These are phyloP conservation scores for Proisotoma minuta DNA, from an alignment of 2,888 invertebrate genomes.

Conservation along the genomic window DNA sequence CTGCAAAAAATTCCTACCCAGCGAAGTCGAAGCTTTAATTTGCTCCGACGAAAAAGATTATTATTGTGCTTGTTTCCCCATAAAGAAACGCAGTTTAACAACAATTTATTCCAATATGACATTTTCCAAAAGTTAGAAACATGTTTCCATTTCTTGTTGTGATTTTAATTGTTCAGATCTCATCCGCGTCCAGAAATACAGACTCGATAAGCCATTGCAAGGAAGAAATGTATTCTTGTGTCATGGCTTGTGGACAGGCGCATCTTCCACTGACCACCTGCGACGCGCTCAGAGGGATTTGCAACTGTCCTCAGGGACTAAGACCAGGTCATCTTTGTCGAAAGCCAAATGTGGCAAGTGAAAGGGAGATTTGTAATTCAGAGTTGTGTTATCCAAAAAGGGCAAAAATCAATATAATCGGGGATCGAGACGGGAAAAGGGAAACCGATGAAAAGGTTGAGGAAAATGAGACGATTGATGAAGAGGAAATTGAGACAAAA, in stretches of 20 bases:
- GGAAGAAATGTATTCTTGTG: background rate
- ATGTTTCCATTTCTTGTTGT: too few relatives aligned
- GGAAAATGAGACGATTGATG: too few relatives aligned
- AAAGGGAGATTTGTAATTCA: background rate
- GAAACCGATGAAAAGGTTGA: too few relatives aligned
- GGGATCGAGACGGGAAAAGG: too few relatives aligned
- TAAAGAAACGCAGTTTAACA: background rate
- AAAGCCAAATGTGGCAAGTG: background rate
- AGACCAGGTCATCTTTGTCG: background rate
- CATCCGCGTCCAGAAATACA: background rate
- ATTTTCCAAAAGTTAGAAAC: too few relatives aligned
- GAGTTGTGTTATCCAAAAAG: too few relatives aligned
- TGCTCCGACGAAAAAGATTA: background rate
- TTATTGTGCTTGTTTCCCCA: slow-evolving; percentile 10
- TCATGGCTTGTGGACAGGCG: background rate
- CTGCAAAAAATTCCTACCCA: background rate
- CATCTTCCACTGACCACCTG: background rate
- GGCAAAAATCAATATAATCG: too few relatives aligned
- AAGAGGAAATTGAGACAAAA: too few relatives aligned
- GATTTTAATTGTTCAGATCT: background rate
- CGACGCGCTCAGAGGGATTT: background rate
- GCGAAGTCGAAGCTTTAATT: background rate
- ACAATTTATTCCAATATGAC: background rate
- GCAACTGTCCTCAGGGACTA: background rate
- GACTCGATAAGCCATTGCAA: background rate